phyloP scores from a whole-genome alignment of 2,888 invertebrate genomes.

The Coecobrya sp. region DNA sequence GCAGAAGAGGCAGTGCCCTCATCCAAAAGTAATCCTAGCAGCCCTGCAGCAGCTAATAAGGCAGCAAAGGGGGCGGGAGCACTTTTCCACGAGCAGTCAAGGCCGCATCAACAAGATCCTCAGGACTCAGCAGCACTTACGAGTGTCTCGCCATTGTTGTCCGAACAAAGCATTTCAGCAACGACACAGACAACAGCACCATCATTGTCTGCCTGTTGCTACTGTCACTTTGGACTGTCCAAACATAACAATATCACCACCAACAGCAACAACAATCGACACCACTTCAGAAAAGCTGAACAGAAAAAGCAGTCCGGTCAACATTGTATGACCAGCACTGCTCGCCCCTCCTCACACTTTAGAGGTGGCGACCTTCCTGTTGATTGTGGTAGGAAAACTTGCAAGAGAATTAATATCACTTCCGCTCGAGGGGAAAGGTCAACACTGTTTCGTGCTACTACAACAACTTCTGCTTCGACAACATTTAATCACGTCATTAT shows the following conservation, averaged over 20 bases:
- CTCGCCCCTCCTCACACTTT: neutral
- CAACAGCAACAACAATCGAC: slow-evolving; percentile 14
- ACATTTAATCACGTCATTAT: slow-evolving; percentile 26
- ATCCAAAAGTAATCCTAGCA: neutral
- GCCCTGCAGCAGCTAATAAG: slow-evolving; percentile 8
- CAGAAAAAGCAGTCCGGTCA: neutral
- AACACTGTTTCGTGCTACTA: neutral
- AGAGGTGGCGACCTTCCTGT: neutral
- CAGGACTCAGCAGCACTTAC: neutral
- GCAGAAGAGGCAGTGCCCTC: neutral
- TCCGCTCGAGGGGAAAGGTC: slow-evolving; percentile 10
- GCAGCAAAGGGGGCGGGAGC: neutral
- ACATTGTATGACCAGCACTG: slow-evolving; percentile 14
- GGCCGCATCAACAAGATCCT: neutral
- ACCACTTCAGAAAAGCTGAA: slow-evolving; percentile 55
- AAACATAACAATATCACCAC: slow-evolving; percentile 4
- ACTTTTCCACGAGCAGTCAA: neutral
- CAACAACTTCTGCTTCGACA: neutral
- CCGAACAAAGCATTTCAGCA: slow-evolving; percentile 21
- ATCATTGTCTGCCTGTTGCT: slow-evolving; percentile 41
- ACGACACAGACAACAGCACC: neutral
- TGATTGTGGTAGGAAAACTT: slow-evolving; percentile 30
- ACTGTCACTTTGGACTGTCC: slow-evolving; percentile 35
- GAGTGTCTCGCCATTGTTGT: slow-evolving; percentile 31
- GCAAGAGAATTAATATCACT: slow-evolving; percentile 47